Evolutionary conservation across 2,888 invertebrate species (phyloP).

Genomic region (Notocelia uddmanniana): DNA sequence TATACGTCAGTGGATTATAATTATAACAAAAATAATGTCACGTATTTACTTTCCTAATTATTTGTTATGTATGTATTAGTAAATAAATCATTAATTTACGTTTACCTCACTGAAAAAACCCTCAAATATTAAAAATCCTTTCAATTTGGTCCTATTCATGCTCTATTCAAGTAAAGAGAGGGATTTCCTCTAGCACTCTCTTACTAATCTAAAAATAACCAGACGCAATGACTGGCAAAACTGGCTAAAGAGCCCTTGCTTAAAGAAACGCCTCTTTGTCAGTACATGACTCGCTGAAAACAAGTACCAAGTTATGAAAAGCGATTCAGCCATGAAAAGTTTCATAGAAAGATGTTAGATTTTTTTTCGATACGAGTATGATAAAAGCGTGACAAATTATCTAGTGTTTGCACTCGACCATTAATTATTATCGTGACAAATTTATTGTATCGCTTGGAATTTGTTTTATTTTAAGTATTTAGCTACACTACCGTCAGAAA

Average conservation of each 20-base stretch:
- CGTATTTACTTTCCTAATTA: too few relatives aligned
- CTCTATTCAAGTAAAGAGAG: conserved; percentile 27
- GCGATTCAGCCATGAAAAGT: conserved; percentile 15
- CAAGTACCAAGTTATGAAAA: conserved; percentile 36
- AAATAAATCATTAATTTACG: too few relatives aligned
- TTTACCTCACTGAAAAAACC: too few relatives aligned
- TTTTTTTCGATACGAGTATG: conserved; percentile 4
- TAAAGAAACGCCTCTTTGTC: conserved; percentile 33
- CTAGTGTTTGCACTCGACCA: neutral
- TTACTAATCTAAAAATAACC: conserved; percentile 32
- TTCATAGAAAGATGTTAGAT: conserved; percentile 22
- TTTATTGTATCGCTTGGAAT: neutral
- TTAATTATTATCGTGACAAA: neutral
- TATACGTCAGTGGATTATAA: too few relatives aligned
- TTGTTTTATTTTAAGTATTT: too few relatives aligned
- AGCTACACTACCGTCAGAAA: too few relatives aligned
- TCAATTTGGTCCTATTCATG: conserved; percentile 16
- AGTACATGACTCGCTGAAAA: conserved; percentile 33
- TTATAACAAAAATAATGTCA: too few relatives aligned
- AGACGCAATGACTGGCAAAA: conserved; percentile 34
- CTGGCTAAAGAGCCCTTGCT: conserved; percentile 17
- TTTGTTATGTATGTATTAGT: too few relatives aligned
- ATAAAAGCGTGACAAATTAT: conserved; percentile 31
- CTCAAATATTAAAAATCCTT: neutral
- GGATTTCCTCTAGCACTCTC: conserved; percentile 37